Percentiles rank a stretch among this genome's conserved stretches.
Evolutionary conservation across 2,888 invertebrate genomes (phyloP).

Genomic region (Idaea biselata): DNA sequence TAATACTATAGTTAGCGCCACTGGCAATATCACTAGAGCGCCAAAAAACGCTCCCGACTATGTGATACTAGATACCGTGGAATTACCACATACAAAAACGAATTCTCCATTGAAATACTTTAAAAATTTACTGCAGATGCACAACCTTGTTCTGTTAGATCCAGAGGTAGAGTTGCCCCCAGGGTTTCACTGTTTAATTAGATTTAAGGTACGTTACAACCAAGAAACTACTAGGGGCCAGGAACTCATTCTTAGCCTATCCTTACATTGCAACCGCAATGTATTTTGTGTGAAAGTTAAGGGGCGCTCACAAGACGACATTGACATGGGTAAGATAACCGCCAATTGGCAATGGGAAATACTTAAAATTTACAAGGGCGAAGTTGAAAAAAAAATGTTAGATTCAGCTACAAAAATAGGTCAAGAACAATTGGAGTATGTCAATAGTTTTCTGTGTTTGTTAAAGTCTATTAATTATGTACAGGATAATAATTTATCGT

Average conservation of each 20-base stretch:
- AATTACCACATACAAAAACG: constrained; percentile 61
- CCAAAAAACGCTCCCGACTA: constrained; percentile 23
- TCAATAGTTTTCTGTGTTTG: constrained; percentile 51
- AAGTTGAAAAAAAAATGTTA: constrained; percentile 47
- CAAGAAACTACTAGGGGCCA: constrained; percentile 43
- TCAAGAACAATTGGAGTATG: constrained; percentile 29
- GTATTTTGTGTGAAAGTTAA: constrained; percentile 54
- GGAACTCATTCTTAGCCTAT: constrained; percentile 49
- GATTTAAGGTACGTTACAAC: constrained; percentile 58
- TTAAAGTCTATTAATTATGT: constrained; percentile 46
- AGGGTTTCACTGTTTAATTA: constrained; percentile 49
- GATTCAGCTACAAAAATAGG: constrained; percentile 48
- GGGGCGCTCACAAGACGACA: constrained; percentile 39
- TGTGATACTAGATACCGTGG: constrained; percentile 51
- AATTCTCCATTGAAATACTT: constrained; percentile 59
- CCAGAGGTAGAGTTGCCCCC: constrained; percentile 27
- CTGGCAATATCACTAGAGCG: not conserved
- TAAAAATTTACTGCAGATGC: constrained; percentile 47
- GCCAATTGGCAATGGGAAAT: constrained; percentile 73
- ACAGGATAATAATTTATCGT: not conserved
- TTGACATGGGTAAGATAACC: constrained; percentile 50
- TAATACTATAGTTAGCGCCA: not conserved
- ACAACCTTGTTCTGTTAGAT: constrained; percentile 50
- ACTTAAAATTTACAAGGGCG: constrained; percentile 52
- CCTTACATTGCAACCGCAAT: constrained; percentile 43